These are phyloP conservation scores for Eumacrocentrus americanus DNA, from an alignment of 2,888 invertebrate genomes.

Conservation along the genomic window DNA sequence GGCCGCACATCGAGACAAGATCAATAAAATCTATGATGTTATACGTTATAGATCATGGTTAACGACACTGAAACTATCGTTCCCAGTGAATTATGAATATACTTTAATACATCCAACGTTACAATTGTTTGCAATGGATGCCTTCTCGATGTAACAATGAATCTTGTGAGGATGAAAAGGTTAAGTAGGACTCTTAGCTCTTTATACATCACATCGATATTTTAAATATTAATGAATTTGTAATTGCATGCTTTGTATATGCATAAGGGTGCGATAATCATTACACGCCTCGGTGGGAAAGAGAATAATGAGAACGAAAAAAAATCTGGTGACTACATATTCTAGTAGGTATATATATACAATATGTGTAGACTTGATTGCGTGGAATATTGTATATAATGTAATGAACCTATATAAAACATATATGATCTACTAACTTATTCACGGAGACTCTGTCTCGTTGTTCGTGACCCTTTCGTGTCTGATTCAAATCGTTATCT, in stretches of 20 bases:
- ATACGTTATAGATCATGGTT: conserved; percentile 26
- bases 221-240: not conserved
- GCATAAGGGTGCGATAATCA: not conserved
- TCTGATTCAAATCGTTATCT: conserved; percentile 50
- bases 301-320: not conserved
- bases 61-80: conserved; percentile 35
- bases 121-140: too few species aligned
- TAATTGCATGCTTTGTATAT: not conserved
- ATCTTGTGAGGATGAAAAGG: not conserved
- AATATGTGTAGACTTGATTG: too few species aligned
- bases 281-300: not conserved
- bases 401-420: conserved; percentile 4
- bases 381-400: conserved; percentile 20
- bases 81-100: conserved; percentile 28
- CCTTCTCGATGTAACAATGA: too few species aligned
- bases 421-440: conserved; percentile 21
- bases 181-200: not conserved
- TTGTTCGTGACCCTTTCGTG: conserved; percentile 43
- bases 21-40: not conserved
- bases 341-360: conserved; percentile 6
- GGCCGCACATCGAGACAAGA: too few species aligned
- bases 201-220: not conserved
- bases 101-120: conserved; percentile 13
- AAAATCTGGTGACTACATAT: not conserved
- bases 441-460: conserved; percentile 37